Evolutionary conservation across 2,113 vertebrate genomes (phyloP).

Genomic region (western clawed frog (Xenopus tropicalis)): UCB_Xtro_10.0 CM004444.2:177711001-177711500

Average conservation of each 20-base stretch:
- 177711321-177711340: constrained; percentile 54
- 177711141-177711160: constrained; percentile 13
- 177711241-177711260: constrained; percentile 43
- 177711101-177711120: constrained; percentile 51
- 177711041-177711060: constrained; percentile 51
- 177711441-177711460: constrained; percentile 47
- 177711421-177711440: constrained; percentile 4
- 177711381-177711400: constrained; percentile 50
- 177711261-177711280: constrained; percentile 46
- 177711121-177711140: constrained; percentile 15
- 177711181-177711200: constrained; percentile 4
- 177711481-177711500: constrained; percentile 47
- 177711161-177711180: constrained; percentile 31
- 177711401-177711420: constrained; percentile 33
- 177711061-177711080: constrained; percentile 53
- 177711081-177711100: constrained; percentile 49
- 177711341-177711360: constrained; percentile 57
- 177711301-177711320: constrained; percentile 52
- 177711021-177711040: constrained; percentile 55
- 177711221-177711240: constrained; percentile 48
- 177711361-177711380: constrained; percentile 54
- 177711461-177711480: constrained; percentile 56
- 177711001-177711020: constrained; percentile 20
- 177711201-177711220: constrained; percentile 23
- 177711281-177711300: constrained; percentile 54